A percentile compares a stretch with the other conserved stretches of the same genome.
Conservation (phyloP, 2,888 invertebrate genomes). For the Endotricha flammealis region DNA sequence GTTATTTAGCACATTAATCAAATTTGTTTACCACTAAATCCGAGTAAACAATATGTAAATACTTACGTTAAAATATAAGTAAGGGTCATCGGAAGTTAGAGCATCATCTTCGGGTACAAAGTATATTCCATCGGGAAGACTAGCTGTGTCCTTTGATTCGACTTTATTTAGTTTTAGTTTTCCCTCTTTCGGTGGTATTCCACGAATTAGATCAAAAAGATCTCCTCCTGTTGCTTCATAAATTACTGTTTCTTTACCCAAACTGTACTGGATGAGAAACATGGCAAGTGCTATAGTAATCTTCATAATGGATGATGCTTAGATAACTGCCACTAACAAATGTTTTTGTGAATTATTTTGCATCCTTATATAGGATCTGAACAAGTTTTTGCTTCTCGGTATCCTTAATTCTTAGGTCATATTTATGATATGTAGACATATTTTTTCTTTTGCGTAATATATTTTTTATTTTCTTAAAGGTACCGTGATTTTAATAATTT, state of each 20-base stretch:
- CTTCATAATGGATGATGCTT: constrained; percentile 9
- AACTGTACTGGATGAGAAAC: constrained; percentile 19
- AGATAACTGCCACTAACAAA: constrained; percentile 24
- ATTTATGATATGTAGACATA: too few relatives aligned
- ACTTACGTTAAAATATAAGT: constrained; percentile 29
- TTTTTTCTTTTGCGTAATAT: too few relatives aligned
- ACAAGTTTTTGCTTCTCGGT: not conserved
- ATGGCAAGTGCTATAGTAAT: constrained; percentile 12
- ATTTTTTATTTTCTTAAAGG: too few relatives aligned
- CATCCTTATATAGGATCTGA: constrained; percentile 32
- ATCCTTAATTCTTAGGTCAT: too few relatives aligned
- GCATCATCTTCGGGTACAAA: constrained; percentile 38
- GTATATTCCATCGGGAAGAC: constrained; percentile 40
- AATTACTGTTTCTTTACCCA: constrained; percentile 26
- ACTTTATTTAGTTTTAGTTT: constrained; percentile 28
- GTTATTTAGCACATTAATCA: not conserved
- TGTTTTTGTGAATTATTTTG: constrained; percentile 23
- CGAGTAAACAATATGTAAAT: not conserved
- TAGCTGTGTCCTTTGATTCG: constrained; percentile 20
- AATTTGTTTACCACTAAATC: not conserved
- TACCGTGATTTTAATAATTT: too few relatives aligned
- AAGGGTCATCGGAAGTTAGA: constrained; percentile 17
- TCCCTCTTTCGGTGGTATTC: constrained; percentile 25
- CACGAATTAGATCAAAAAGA: constrained; percentile 33
- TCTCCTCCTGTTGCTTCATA: constrained; percentile 32